Evolutionary conservation across 2,888 invertebrate species (phyloP).

Genomic region (Rotaria macrura): DNA sequence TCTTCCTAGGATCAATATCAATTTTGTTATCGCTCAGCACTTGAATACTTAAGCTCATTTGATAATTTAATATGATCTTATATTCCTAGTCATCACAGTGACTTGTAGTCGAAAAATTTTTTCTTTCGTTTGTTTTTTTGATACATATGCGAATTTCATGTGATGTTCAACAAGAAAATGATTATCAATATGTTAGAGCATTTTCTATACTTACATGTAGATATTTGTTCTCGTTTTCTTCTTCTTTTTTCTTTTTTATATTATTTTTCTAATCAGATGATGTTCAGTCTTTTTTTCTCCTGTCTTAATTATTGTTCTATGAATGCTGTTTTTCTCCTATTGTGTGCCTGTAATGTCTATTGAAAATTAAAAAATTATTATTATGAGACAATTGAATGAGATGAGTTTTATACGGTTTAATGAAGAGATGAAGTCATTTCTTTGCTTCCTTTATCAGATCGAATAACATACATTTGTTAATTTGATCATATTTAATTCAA

Average conservation of each 20-base stretch:
- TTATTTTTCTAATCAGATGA: neutral
- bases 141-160: neutral
- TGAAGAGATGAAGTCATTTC: too few relatives aligned
- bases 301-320: neutral
- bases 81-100: neutral
- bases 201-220: neutral
- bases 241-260: neutral
- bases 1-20: constrained; percentile 74
- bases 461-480: too few relatives aligned
- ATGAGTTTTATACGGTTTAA: too few relatives aligned
- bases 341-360: neutral
- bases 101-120: neutral
- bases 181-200: neutral
- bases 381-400: neutral
- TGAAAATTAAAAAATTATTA: neutral
- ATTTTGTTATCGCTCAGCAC: constrained; percentile 94
- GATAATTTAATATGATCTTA: neutral
- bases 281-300: neutral
- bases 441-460: too few relatives aligned
- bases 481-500: too few relatives aligned
- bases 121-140: neutral
- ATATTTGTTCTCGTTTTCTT: neutral
- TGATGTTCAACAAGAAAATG: neutral
- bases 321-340: neutral
- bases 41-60: constrained; percentile 59